These are phyloP conservation scores for Andrena haemorrhoa DNA, from an alignment of 2,888 invertebrate genomes.

Conservation along the genomic window DNA sequence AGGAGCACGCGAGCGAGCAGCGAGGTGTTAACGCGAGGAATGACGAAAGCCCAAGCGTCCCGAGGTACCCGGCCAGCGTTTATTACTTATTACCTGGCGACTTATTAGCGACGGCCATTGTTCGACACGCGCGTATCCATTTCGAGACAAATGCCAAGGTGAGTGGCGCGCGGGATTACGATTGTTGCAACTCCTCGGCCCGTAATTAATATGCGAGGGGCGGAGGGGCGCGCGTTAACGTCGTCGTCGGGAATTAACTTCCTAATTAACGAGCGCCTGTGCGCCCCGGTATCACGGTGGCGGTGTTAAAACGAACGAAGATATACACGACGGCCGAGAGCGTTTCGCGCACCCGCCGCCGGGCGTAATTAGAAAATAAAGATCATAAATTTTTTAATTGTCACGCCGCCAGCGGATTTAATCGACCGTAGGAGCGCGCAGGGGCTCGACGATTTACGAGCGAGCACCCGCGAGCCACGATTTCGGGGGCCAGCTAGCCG, in stretches of 20 bases:
- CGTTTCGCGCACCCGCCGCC: background rate
- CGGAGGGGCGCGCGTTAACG: slow-evolving; percentile 20
- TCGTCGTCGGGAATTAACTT: slow-evolving; percentile 55
- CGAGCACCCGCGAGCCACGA: background rate
- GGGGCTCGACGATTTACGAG: slow-evolving; percentile 23
- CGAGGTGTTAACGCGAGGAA: slow-evolving; percentile 31
- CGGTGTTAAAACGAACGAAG: slow-evolving; percentile 30
- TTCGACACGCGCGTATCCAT: slow-evolving; percentile 78
- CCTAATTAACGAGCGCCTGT: slow-evolving; percentile 59
- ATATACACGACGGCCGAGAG: slow-evolving; percentile 24
- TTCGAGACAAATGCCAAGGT: slow-evolving; percentile 82
- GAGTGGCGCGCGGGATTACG: slow-evolving; percentile 68
- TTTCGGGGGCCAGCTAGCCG: background rate
- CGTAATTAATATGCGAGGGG: slow-evolving; percentile 75
- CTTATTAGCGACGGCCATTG: slow-evolving; percentile 80
- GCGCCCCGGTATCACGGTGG: slow-evolving; percentile 5
- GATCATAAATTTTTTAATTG: slow-evolving; percentile 53
- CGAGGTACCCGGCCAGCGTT: slow-evolving; percentile 42
- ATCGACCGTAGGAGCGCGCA: slow-evolving; percentile 26
- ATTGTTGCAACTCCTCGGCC: slow-evolving; percentile 61
- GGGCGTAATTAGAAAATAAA: slow-evolving; percentile 53
- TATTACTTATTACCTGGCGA: slow-evolving; percentile 68
- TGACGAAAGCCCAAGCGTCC: slow-evolving; percentile 29
- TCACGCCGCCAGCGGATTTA: slow-evolving; percentile 39
- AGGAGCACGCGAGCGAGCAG: background rate